phyloP scores from a whole-genome alignment of 2,797 vertebrate species.

The Poecilia velifera region DNA sequence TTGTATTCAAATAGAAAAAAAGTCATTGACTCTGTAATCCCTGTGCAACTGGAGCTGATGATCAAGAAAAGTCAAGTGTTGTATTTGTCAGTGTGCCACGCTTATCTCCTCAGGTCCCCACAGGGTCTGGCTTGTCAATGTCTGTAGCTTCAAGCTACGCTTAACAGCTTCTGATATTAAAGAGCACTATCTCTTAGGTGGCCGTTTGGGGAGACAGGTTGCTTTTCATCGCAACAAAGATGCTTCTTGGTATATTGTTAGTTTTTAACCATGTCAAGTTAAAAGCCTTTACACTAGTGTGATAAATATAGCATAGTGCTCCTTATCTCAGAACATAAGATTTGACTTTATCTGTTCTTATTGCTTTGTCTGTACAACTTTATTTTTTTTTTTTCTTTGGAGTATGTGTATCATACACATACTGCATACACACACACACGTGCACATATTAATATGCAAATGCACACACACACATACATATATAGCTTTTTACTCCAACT shows the following conservation, averaged over 20 bases:
- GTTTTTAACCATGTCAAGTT: conserved; percentile 35
- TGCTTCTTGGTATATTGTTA: conserved; percentile 49
- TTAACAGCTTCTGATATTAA: conserved; percentile 84
- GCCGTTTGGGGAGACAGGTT: conserved; percentile 76
- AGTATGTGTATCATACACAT: background rate
- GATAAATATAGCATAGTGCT: background rate
- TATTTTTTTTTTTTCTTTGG: background rate
- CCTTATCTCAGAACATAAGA: background rate
- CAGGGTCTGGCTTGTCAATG: conserved; percentile 86
- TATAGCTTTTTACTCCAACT: background rate
- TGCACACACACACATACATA: too few relatives aligned
- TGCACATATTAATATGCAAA: too few relatives aligned
- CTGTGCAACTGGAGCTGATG: conserved; percentile 80
- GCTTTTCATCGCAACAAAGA: conserved; percentile 76
- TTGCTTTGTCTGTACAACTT: background rate
- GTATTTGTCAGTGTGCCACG: conserved; percentile 86
- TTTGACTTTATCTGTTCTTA: background rate
- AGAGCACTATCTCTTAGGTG: conserved; percentile 81
- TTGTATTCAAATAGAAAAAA: conserved; percentile 86
- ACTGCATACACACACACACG: too few relatives aligned
- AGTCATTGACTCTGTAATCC: conserved; percentile 86
- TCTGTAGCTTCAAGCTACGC: conserved; percentile 83
- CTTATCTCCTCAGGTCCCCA: conserved; percentile 82
- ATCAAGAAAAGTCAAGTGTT: conserved; percentile 85
- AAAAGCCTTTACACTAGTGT: conserved; percentile 6